Evolutionary conservation across 2,888 invertebrate genomes (phyloP).

Genomic region (Ochropacha duplaris): DNA sequence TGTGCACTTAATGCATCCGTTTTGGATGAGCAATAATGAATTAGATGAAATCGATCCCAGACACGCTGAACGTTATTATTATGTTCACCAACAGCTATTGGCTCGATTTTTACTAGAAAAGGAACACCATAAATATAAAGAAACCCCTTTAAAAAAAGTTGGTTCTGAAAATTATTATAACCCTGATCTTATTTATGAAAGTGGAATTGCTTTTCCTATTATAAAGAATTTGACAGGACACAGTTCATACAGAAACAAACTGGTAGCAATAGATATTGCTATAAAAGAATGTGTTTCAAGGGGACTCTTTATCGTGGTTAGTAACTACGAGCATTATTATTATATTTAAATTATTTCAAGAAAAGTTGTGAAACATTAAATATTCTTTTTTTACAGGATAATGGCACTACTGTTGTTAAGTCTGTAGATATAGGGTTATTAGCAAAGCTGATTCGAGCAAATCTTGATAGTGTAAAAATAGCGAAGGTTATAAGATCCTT

Average conservation of each 20-base stretch:
- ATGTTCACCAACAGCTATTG: slow-evolving; percentile 61
- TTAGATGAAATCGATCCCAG: slow-evolving; percentile 56
- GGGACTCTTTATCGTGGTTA: slow-evolving; percentile 66
- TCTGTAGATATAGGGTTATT: slow-evolving; percentile 61
- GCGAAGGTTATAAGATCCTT: slow-evolving; percentile 62
- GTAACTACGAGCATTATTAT: slow-evolving; percentile 9
- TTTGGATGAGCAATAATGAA: slow-evolving; percentile 81
- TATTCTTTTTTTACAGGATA: slow-evolving; percentile 46
- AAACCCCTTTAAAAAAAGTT: slow-evolving; percentile 18
- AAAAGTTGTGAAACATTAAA: not conserved
- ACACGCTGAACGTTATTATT: slow-evolving; percentile 69
- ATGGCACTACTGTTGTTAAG: slow-evolving; percentile 57
- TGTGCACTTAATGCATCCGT: slow-evolving; percentile 81
- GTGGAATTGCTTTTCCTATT: slow-evolving; percentile 67
- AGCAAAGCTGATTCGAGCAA: slow-evolving; percentile 64
- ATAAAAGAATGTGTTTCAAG: slow-evolving; percentile 67
- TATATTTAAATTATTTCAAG: not conserved
- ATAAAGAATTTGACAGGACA: slow-evolving; percentile 46
- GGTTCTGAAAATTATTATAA: slow-evolving; percentile 46
- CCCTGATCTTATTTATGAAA: slow-evolving; percentile 64
- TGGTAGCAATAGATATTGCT: slow-evolving; percentile 64
- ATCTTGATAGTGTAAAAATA: slow-evolving; percentile 57
- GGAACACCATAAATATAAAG: slow-evolving; percentile 43
- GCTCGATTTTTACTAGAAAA: slow-evolving; percentile 65
- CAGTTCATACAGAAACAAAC: slow-evolving; percentile 49